A percentile compares a stretch with the other conserved stretches of the same genome.
Evolutionary conservation across 2,888 invertebrate genomes (phyloP).

Genomic region (Cybosia mesomella): DNA sequence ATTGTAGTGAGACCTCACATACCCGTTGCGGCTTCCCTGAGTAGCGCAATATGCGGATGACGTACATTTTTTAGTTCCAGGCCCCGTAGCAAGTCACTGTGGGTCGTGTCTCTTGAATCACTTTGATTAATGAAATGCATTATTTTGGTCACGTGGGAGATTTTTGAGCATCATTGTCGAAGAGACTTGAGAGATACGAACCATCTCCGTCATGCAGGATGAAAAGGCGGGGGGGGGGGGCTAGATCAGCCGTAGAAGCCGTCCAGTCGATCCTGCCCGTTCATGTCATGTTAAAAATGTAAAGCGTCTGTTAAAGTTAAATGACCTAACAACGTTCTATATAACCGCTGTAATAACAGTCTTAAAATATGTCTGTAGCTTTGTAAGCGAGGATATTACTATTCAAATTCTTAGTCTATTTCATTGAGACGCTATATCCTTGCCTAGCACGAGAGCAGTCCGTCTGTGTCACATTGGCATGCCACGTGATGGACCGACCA

Average conservation of each 20-base stretch:
- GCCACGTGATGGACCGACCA: slow-evolving; percentile 23
- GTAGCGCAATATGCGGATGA: too few species aligned
- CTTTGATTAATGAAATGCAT: not conserved
- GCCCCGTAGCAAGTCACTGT: not conserved
- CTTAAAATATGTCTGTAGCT: slow-evolving; percentile 5
- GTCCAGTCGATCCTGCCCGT: not conserved
- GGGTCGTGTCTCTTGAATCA: not conserved
- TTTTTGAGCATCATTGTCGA: too few species aligned
- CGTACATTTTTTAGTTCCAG: not conserved
- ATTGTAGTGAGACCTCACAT: too few species aligned
- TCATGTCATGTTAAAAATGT: not conserved
- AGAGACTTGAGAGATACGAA: too few species aligned
- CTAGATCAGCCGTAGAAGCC: too few species aligned
- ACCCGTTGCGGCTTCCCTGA: too few species aligned
- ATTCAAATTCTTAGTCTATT: slow-evolving; percentile 8
- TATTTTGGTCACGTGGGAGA: not conserved
- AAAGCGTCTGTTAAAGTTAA: not conserved
- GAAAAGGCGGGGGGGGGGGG: too few species aligned
- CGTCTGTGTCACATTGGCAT: slow-evolving; percentile 19
- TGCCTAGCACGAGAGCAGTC: slow-evolving; percentile 5
- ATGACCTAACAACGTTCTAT: slow-evolving; percentile 12
- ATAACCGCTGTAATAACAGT: slow-evolving; percentile 8
- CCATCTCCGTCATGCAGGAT: too few species aligned
- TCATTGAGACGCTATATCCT: slow-evolving; percentile 17
- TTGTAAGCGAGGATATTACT: not conserved